A percentile compares a stretch with the other conserved stretches of the same genome.
Evolutionary conservation across 2,888 invertebrate genomes (phyloP).

Genomic region (Leistus spinibarbis): DNA sequence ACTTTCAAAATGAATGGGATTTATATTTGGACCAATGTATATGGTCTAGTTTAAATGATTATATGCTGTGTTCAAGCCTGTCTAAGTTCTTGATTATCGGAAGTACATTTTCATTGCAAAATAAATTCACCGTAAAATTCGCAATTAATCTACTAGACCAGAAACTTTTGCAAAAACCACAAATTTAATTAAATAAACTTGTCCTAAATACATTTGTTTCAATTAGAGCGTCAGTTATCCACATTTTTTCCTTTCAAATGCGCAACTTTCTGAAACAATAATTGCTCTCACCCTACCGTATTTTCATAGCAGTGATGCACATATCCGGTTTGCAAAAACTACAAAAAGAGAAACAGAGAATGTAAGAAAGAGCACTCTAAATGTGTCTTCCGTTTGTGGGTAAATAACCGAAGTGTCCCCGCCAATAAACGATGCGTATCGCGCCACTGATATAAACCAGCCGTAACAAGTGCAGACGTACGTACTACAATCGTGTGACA

Average conservation of each 20-base stretch:
- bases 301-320: not conserved
- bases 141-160: not conserved
- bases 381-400: constrained; percentile 30
- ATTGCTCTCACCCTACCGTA: not conserved
- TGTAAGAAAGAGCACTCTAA: constrained; percentile 29
- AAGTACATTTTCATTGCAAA: not conserved
- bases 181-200: not conserved
- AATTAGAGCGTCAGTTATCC: not conserved
- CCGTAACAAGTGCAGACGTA: not conserved
- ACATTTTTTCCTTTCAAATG: not conserved
- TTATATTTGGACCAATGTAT: too few species aligned
- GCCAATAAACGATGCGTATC: constrained; percentile 32
- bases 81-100: too few species aligned
- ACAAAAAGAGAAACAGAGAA: constrained; percentile 21
- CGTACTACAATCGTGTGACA: not conserved
- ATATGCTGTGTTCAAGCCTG: too few species aligned
- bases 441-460: not conserved
- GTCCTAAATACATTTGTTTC: not conserved
- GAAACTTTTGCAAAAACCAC: not conserved
- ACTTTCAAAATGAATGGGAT: too few species aligned
- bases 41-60: too few species aligned
- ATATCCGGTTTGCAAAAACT: not conserved
- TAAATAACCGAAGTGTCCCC: constrained; percentile 25
- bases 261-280: not conserved
- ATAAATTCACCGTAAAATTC: not conserved